Evolutionary conservation across 1,140 invertebrate species (phyloP).

Genomic region (Brachionus asplanchnoidis): DNA sequence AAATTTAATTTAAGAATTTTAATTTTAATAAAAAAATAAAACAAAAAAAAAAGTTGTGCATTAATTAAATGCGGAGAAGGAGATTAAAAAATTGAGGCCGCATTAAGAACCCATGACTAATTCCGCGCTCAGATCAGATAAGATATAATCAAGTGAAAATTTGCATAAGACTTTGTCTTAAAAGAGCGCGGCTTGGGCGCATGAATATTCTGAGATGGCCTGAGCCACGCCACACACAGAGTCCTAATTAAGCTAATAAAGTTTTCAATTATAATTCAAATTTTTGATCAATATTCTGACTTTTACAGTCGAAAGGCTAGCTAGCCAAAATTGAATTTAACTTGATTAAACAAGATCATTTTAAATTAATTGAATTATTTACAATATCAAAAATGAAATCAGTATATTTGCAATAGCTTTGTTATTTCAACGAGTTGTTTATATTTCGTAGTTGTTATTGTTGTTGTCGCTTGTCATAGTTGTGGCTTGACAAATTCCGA

Average conservation of each 20-base stretch:
- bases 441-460: neutral
- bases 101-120: neutral
- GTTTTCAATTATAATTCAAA: neutral
- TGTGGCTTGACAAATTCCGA: neutral
- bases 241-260: neutral
- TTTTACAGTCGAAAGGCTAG: neutral
- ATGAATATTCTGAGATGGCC: neutral
- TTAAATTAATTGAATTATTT: slow-evolving; percentile 30
- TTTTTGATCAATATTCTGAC: slow-evolving; percentile 2
- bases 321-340: slow-evolving; percentile 8
- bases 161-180: neutral
- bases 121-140: neutral
- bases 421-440: neutral
- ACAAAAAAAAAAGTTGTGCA: neutral
- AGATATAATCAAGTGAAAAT: neutral
- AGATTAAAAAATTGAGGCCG: neutral
- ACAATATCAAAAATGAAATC: slow-evolving; percentile 14
- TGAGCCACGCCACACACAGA: neutral
- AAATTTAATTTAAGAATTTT: neutral
- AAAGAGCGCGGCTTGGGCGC: neutral
- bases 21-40: neutral
- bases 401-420: neutral
- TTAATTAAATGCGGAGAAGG: neutral
- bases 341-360: slow-evolving; percentile 18
- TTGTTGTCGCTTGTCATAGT: neutral